Evolutionary conservation across 2,888 invertebrate species (phyloP).

Genomic region (Phortica okadai): DNA sequence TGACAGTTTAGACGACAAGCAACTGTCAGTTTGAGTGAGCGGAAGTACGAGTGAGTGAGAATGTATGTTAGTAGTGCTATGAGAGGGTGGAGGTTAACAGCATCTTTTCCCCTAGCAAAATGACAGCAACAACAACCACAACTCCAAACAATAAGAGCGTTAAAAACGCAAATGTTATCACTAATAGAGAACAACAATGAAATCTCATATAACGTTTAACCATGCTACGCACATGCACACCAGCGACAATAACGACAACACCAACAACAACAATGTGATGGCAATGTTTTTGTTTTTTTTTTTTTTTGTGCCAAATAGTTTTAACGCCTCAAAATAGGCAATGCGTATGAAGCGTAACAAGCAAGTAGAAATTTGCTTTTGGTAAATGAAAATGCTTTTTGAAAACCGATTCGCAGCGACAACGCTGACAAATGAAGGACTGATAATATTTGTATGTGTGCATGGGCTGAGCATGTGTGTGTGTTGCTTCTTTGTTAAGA

Average conservation of each 20-base stretch:
- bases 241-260: not conserved
- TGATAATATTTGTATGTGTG: conserved; percentile 59
- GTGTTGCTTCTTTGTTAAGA: conserved; percentile 24
- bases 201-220: not conserved
- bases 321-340: conserved; percentile 21
- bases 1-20: conserved; percentile 11
- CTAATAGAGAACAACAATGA: not conserved
- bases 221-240: not conserved
- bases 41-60: not conserved
- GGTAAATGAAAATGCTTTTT: not conserved
- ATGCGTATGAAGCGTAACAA: not conserved
- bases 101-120: not conserved
- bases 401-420: not conserved
- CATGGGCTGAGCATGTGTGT: conserved; percentile 18
- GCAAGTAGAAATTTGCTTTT: not conserved
- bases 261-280: not conserved
- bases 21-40: conserved; percentile 9
- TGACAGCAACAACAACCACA: conserved; percentile 3
- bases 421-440: conserved; percentile 63
- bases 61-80: not conserved
- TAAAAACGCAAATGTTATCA: not conserved
- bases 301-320: conserved; percentile 3
- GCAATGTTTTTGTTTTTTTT: not conserved
- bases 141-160: not conserved
- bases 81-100: not conserved